Evolutionary conservation across 2,113 vertebrate species (phyloP).

Genomic region (Gobio gobio): DNA sequence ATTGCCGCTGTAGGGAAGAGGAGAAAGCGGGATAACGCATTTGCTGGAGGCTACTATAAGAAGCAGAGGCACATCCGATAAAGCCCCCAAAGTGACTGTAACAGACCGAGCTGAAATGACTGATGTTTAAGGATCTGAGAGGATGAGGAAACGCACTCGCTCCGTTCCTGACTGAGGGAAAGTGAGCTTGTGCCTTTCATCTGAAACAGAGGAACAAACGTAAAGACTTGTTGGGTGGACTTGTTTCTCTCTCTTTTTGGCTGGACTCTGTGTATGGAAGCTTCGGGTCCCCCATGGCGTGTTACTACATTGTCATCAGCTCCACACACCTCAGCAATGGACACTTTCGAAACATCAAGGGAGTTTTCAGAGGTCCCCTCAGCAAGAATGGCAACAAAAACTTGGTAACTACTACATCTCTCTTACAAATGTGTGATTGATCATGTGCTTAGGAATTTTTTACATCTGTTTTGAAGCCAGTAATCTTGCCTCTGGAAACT

Average conservation of each 20-base stretch:
- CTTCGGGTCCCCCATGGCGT: slow-evolving; percentile 85
- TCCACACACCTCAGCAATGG: slow-evolving; percentile 96
- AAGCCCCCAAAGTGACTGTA: slow-evolving; percentile 21
- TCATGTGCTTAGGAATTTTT: slow-evolving; percentile 30
- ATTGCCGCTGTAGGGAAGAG: background rate
- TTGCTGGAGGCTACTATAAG: slow-evolving; percentile 17
- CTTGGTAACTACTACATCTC: slow-evolving; percentile 80
- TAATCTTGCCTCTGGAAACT: slow-evolving; percentile 2
- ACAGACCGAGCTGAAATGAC: slow-evolving; percentile 2
- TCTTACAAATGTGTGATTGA: slow-evolving; percentile 36
- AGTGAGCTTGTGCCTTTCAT: slow-evolving; percentile 28
- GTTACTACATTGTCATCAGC: slow-evolving; percentile 99
- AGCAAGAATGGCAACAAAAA: slow-evolving; percentile 84
- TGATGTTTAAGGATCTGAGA: slow-evolving; percentile 20
- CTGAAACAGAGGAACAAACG: slow-evolving; percentile 14
- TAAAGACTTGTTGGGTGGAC: slow-evolving; percentile 19
- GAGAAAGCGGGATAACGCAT: background rate
- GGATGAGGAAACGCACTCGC: slow-evolving; percentile 1
- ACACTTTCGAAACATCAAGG: slow-evolving; percentile 97
- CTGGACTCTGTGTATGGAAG: slow-evolving; percentile 56
- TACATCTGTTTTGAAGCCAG: background rate
- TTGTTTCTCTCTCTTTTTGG: slow-evolving; percentile 16
- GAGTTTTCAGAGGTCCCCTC: slow-evolving; percentile 95
- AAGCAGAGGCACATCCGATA: background rate
- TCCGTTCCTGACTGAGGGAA: slow-evolving; percentile 36